Percentiles rank a stretch among this genome's conserved stretches.
Evolutionary conservation across 2,888 invertebrate genomes (phyloP).

Genomic region (Euclidia mi): DNA sequence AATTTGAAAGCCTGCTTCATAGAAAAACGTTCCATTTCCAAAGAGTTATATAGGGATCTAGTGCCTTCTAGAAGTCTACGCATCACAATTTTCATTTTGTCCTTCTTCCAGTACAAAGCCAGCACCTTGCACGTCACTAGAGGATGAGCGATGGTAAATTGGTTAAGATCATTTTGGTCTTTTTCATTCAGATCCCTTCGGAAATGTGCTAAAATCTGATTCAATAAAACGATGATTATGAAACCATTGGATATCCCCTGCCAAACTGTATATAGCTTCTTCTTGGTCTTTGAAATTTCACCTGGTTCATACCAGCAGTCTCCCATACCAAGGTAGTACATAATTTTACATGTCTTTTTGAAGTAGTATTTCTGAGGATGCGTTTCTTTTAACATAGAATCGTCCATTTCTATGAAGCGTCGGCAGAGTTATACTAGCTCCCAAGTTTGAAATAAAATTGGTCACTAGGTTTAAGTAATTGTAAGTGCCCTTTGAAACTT

Average conservation of each 20-base stretch:
- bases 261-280: constrained; percentile 61
- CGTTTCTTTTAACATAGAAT: constrained; percentile 24
- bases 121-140: constrained; percentile 63
- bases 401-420: constrained; percentile 35
- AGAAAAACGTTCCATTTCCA: constrained; percentile 59
- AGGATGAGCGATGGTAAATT: constrained; percentile 66
- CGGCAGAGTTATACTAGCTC: neutral
- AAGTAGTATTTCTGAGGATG: constrained; percentile 67
- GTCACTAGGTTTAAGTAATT: constrained; percentile 24
- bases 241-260: constrained; percentile 59
- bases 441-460: constrained; percentile 17
- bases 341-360: constrained; percentile 59
- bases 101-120: constrained; percentile 58
- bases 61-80: constrained; percentile 66
- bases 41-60: constrained; percentile 45
- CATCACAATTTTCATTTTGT: constrained; percentile 58
- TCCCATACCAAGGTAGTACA: constrained; percentile 67
- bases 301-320: constrained; percentile 68
- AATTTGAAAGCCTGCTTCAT: constrained; percentile 57
- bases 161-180: constrained; percentile 66
- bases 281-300: constrained; percentile 32
- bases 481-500: constrained; percentile 22
- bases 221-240: constrained; percentile 50
- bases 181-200: constrained; percentile 62
- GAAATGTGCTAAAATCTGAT: constrained; percentile 60